Evolutionary conservation across 1,140 invertebrate genomes (phyloP).

Genomic region (Ceratosolen solmsi): DNA sequence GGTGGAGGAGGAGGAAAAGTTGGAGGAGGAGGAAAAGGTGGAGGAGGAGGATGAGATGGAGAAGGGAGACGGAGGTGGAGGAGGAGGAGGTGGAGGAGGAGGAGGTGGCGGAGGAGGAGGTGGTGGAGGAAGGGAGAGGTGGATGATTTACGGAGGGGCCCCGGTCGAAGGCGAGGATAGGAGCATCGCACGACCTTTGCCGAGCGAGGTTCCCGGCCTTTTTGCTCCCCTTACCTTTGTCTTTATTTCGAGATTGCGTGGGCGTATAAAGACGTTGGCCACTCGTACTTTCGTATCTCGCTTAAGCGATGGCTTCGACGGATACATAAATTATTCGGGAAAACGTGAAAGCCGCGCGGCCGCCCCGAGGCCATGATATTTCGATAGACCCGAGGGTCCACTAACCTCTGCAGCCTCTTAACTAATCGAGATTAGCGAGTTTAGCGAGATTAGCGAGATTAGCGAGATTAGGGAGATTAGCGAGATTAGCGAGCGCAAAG

Average conservation of each 20-base stretch:
- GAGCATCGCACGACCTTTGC: conserved; percentile 22
- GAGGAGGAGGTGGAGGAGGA: neutral
- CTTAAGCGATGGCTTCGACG: neutral
- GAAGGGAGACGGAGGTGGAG: neutral
- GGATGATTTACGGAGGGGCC: conserved; percentile 28
- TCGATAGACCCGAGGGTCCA: neutral
- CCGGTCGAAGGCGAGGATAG: neutral
- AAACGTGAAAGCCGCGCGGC: neutral
- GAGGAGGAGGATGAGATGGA: neutral
- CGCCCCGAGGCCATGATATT: neutral
- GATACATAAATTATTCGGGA: conserved; percentile 3
- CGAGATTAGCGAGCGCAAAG: neutral
- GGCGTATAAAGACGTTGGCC: neutral
- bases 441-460: too few relatives aligned
- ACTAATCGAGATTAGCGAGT: neutral
- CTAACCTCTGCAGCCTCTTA: too few relatives aligned
- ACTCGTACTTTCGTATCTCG: neutral
- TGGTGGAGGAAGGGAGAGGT: neutral
- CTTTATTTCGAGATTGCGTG: conserved; percentile 24
- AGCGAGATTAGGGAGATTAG: too few relatives aligned
- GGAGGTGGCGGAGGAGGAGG: neutral
- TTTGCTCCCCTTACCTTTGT: conserved; percentile 3
- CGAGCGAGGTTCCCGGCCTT: neutral
- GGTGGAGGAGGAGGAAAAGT: neutral
- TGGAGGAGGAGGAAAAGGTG: neutral